These are phyloP conservation scores for Chamaetylas fuelleborni DNA, from an alignment of 2,113 vertebrate species.

Conservation along the genomic window DNA sequence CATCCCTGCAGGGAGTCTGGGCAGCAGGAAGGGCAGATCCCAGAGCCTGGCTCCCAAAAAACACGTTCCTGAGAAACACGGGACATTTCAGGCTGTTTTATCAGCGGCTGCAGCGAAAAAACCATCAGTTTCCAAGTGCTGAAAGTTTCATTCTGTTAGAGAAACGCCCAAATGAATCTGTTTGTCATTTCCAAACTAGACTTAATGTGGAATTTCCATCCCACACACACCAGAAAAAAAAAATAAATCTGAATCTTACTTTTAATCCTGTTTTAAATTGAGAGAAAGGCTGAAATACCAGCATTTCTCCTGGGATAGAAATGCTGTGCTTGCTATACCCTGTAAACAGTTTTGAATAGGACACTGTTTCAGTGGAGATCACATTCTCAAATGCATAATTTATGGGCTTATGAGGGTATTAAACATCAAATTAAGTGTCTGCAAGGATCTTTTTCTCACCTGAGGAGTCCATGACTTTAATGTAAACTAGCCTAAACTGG, in stretches of 20 bases:
- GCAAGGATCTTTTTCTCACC: neutral
- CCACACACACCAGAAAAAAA: neutral
- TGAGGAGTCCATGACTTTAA: neutral
- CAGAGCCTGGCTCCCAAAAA: neutral
- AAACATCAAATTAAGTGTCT: neutral
- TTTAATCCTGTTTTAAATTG: neutral
- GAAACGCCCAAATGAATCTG: constrained; percentile 26
- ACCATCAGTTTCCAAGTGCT: neutral
- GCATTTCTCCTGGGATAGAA: neutral
- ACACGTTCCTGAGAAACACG: neutral
- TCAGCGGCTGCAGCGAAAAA: neutral
- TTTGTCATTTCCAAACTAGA: constrained; percentile 22
- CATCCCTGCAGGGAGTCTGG: neutral
- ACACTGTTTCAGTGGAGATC: constrained; percentile 15
- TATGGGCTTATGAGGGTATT: neutral
- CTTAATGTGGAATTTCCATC: constrained; percentile 5
- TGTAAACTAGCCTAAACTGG: neutral
- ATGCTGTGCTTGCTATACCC: neutral
- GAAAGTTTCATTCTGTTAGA: neutral
- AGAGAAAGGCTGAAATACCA: constrained; percentile 5
- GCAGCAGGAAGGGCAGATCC: neutral
- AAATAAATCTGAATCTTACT: neutral
- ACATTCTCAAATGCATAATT: neutral
- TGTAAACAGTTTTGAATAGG: constrained; percentile 3
- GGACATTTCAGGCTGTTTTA: neutral